Evolutionary conservation across 1,140 invertebrate genomes (phyloP).

Genomic region (Euwallacea similis): DNA sequence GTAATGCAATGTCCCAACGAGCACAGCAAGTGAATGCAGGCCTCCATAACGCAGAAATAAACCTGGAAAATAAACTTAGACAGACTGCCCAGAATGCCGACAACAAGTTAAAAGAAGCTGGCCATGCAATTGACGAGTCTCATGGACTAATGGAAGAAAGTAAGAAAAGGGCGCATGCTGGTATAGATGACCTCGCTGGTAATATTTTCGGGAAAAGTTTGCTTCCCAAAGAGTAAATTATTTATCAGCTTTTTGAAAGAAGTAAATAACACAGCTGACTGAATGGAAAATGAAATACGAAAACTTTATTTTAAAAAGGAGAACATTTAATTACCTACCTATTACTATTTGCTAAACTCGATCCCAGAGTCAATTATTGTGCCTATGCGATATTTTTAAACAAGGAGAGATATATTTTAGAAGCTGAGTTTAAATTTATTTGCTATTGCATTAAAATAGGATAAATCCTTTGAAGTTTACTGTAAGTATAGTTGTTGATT

Average conservation of each 20-base stretch:
- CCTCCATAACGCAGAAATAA: slow-evolving; percentile 38
- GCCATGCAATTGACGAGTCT: slow-evolving; percentile 32
- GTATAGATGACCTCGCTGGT: slow-evolving; percentile 36
- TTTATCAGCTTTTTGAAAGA: not conserved
- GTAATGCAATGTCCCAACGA: slow-evolving; percentile 30
- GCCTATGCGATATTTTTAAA: slow-evolving; percentile 12
- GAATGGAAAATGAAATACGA: too few relatives aligned
- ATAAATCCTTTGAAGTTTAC: too few relatives aligned
- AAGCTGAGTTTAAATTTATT: not conserved
- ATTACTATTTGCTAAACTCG: not conserved
- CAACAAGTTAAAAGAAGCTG: slow-evolving; percentile 41
- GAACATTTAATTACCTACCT: too few relatives aligned
- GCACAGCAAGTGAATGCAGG: slow-evolving; percentile 36
- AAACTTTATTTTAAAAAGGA: too few relatives aligned
- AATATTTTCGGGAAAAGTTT: slow-evolving; percentile 43
- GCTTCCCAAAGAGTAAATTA: slow-evolving; percentile 37
- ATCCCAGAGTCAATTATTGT: slow-evolving; percentile 20
- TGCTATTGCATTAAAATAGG: too few relatives aligned
- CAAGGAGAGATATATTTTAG: slow-evolving; percentile 6
- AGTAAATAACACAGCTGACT: too few relatives aligned
- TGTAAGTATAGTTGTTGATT: too few relatives aligned
- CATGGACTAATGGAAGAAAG: slow-evolving; percentile 42
- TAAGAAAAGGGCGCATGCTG: slow-evolving; percentile 40
- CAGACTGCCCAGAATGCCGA: slow-evolving; percentile 36
- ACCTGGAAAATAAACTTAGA: slow-evolving; percentile 37